Evolutionary conservation across 2,888 invertebrate genomes (phyloP).

Genomic region (Himalopsyche tibetana): DNA sequence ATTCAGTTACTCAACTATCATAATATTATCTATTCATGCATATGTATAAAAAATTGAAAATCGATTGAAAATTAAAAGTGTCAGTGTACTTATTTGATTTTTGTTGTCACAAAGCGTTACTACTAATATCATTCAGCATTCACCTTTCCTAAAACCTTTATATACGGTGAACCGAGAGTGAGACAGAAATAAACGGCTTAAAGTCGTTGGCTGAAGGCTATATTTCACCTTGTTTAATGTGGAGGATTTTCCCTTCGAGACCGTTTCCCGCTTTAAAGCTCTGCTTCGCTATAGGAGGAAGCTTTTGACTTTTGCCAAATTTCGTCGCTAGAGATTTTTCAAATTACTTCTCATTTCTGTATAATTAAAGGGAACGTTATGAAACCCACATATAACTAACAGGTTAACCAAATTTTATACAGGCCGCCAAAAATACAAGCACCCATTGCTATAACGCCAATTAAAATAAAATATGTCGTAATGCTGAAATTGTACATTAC

Average conservation of each 20-base stretch:
- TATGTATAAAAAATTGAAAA: no score
- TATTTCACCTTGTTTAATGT: conserved; percentile 65
- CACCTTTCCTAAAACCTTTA: conserved; percentile 35
- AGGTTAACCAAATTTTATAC: not conserved
- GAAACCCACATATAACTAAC: no score
- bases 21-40: no score
- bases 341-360: conserved; percentile 29
- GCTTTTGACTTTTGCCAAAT: conserved; percentile 31
- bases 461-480: no score
- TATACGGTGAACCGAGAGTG: conserved; percentile 29
- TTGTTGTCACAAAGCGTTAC: no score
- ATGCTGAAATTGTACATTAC: no score
- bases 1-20: no score
- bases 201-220: conserved; percentile 49
- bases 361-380: conserved; percentile 26
- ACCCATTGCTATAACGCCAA: no score
- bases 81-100: no score
- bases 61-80: no score
- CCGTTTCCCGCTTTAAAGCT: conserved; percentile 63
- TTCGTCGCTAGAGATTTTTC: conserved; percentile 42
- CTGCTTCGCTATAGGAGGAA: conserved; percentile 28
- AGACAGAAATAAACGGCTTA: conserved; percentile 43
- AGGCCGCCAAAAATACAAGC: not conserved
- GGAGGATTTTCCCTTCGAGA: conserved; percentile 64
- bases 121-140: not conserved